Evolutionary conservation across 1,140 invertebrate genomes (phyloP).

Genomic region (Harpegnathos saltator): DNA sequence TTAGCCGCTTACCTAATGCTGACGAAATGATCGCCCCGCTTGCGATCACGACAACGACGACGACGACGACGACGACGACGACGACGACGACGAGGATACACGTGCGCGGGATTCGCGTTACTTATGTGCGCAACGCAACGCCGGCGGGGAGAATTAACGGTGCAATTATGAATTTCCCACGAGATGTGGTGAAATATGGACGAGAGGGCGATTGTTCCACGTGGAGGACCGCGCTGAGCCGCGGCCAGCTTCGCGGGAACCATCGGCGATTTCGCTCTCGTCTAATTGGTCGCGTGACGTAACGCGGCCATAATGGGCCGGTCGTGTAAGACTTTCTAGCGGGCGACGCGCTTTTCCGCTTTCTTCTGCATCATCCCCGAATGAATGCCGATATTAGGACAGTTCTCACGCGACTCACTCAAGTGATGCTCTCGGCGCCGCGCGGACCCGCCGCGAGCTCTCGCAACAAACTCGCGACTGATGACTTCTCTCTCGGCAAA

Average conservation of each 20-base stretch:
- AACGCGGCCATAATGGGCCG: no score
- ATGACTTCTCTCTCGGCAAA: conserved; percentile 16
- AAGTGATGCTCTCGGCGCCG: not conserved
- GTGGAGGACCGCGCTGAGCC: no score
- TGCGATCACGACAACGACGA: not conserved
- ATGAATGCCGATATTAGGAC: no score
- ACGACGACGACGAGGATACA: not conserved
- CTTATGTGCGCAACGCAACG: not conserved
- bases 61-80: not conserved
- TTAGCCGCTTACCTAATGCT: conserved; percentile 40
- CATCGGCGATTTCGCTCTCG: not conserved
- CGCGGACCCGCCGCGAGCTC: not conserved
- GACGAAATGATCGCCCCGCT: conserved; percentile 32
- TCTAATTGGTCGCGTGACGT: not conserved
- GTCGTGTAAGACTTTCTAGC: no score
- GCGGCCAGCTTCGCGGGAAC: not conserved
- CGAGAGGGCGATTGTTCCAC: not conserved
- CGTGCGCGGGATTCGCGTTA: not conserved
- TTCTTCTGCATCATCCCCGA: no score
- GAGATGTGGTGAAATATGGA: not conserved
- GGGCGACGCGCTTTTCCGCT: no score
- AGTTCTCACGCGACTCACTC: not conserved
- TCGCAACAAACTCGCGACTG: not conserved
- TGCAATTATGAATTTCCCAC: not conserved
- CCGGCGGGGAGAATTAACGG: not conserved